Evolutionary conservation across 1,140 invertebrate genomes (phyloP).

Genomic region (Megathymus violae): DNA sequence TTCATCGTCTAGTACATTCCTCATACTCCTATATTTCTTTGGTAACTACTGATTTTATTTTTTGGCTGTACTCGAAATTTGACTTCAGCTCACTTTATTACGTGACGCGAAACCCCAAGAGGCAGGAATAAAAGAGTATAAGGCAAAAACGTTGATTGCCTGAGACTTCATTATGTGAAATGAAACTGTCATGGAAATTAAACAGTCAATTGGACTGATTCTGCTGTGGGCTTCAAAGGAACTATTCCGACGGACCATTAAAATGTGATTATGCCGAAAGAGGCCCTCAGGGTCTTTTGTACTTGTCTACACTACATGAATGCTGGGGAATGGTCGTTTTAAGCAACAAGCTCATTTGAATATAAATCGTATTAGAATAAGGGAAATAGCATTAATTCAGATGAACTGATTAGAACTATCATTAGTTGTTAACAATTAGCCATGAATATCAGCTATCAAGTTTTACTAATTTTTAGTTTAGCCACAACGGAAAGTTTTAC

Average conservation of each 20-base stretch:
- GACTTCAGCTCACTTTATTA: conserved; percentile 8
- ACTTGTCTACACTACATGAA: conserved; percentile 7
- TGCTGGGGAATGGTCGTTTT: not conserved
- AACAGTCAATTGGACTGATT: conserved; percentile 30
- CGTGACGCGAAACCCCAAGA: conserved; percentile 17
- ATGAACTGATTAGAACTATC: not conserved
- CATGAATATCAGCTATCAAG: no score
- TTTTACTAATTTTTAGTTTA: no score
- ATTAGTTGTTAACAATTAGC: no score
- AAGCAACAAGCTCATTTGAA: not conserved
- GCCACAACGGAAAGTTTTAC: no score
- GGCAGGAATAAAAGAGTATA: not conserved
- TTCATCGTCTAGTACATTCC: no score
- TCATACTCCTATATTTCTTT: not conserved
- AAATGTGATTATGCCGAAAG: conserved; percentile 25
- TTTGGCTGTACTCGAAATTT: not conserved
- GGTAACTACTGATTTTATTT: not conserved
- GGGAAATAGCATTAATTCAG: not conserved
- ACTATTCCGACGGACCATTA: conserved; percentile 14
- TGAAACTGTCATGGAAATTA: conserved; percentile 32
- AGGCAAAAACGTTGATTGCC: conserved; percentile 23
- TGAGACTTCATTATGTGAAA: conserved; percentile 22
- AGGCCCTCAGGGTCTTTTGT: conserved; percentile 11
- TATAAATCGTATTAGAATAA: not conserved
- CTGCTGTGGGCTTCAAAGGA: conserved; percentile 17